phyloP scores from a whole-genome alignment of 2,888 invertebrate species.

The Thysanoteuthis rhombus region DNA sequence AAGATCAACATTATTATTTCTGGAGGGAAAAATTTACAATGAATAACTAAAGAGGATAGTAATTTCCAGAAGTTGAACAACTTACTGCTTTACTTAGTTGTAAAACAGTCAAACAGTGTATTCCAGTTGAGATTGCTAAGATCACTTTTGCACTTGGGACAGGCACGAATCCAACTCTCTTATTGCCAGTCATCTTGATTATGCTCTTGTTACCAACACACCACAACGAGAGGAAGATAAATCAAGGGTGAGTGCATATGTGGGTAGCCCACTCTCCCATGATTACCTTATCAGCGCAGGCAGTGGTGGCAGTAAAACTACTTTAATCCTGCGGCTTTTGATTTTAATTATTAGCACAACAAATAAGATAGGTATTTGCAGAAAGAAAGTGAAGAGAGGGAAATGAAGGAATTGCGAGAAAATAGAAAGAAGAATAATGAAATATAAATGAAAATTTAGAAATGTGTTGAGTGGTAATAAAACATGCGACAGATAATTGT shows the following conservation, averaged over 20 bases:
- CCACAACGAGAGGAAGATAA: neutral
- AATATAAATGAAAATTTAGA: neutral
- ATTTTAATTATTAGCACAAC: neutral
- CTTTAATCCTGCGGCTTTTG: neutral
- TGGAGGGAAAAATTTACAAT: no score
- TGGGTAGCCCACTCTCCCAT: neutral
- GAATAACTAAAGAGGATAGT: no score
- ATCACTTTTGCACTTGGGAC: no score
- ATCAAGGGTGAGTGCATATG: no score
- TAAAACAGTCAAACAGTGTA: no score
- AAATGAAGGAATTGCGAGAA: neutral
- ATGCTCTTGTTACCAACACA: neutral
- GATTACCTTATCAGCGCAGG: neutral
- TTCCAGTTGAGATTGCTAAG: no score
- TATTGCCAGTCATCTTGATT: neutral
- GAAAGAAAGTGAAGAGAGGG: neutral
- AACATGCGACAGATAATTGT: neutral
- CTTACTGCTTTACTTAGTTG: no score
- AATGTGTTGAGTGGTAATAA: neutral
- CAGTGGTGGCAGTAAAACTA: neutral
- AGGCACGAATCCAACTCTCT: no score
- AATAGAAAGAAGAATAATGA: neutral
- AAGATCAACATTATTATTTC: no score
- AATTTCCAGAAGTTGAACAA: no score
- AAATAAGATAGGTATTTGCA: neutral